phyloP scores from a whole-genome alignment of 2,888 invertebrate species.

The Helleia helle region DNA sequence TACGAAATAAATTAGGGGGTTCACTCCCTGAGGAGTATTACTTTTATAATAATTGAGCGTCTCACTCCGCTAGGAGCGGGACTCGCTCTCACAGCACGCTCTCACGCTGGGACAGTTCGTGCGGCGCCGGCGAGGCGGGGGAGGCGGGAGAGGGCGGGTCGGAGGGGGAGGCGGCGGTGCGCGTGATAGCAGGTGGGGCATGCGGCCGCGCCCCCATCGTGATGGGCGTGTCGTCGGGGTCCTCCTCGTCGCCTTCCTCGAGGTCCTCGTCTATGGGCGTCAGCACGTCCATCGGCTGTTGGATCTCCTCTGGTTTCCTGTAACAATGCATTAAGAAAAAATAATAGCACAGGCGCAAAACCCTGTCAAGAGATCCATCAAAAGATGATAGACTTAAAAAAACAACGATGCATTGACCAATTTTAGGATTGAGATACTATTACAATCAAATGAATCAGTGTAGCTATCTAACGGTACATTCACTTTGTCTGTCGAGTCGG shows the following conservation, averaged over 20 bases:
- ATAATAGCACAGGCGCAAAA: no score
- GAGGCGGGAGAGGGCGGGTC: constrained; percentile 52
- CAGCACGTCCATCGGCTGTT: constrained; percentile 79
- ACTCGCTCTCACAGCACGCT: constrained; percentile 74
- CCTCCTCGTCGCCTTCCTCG: constrained; percentile 82
- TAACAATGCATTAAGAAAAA: no score
- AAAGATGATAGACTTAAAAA: no score
- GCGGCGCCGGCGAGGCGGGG: constrained; percentile 17
- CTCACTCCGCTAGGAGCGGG: no score
- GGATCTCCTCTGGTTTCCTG: constrained; percentile 74
- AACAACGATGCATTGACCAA: no score
- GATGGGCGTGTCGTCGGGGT: constrained; percentile 79
- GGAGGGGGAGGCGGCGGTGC: constrained; percentile 82
- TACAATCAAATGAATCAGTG: no score
- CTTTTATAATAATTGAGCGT: no score
- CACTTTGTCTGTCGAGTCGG: no score
- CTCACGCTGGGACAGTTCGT: constrained; percentile 76
- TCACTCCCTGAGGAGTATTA: neutral
- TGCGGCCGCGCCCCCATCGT: constrained; percentile 75
- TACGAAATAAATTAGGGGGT: no score
- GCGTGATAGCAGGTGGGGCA: constrained; percentile 82
- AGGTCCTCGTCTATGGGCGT: constrained; percentile 87
- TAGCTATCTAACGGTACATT: no score
- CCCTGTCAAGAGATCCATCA: no score
- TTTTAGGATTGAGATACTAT: no score